phyloP scores from a whole-genome alignment of 2,113 vertebrate genomes.

The Heterotilapia buettikoferi region DNA sequence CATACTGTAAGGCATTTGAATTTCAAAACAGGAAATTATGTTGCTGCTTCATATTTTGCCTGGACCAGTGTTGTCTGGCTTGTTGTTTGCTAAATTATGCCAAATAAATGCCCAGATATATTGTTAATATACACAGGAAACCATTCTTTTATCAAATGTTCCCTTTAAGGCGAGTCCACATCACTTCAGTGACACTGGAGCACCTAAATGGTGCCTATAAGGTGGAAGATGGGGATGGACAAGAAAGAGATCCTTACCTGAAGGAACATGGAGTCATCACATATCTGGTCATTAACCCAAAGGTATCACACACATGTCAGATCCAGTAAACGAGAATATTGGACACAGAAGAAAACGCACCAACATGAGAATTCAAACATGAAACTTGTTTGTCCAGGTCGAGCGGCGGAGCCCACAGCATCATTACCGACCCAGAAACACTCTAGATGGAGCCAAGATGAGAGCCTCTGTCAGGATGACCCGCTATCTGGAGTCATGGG shows the following conservation, averaged over 20 bases:
- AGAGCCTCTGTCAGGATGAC: slow-evolving; percentile 97
- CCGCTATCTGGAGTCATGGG: slow-evolving; percentile 96
- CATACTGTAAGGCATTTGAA: accelerated
- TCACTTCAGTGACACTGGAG: slow-evolving; percentile 91
- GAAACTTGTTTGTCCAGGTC: slow-evolving; percentile 65
- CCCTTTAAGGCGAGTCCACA: slow-evolving; percentile 86
- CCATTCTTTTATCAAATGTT: not conserved
- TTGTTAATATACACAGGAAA: not conserved
- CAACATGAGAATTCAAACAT: not conserved
- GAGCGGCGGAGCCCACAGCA: slow-evolving; percentile 88
- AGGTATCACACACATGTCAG: slow-evolving; percentile 57
- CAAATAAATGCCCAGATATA: not conserved
- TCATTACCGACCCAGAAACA: slow-evolving; percentile 82
- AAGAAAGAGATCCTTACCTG: slow-evolving; percentile 90
- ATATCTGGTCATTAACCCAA: slow-evolving; percentile 94
- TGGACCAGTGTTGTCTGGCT: not conserved
- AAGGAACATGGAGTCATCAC: slow-evolving; percentile 92
- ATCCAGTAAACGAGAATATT: not conserved
- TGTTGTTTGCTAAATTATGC: not conserved
- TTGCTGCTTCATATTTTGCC: not conserved
- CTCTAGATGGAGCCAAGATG: slow-evolving; percentile 89
- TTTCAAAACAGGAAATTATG: not conserved
- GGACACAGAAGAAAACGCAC: not conserved
- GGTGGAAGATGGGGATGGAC: slow-evolving; percentile 91
- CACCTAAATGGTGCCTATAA: slow-evolving; percentile 92